Conservation (phyloP, 2,888 invertebrate species). For the Trilocha varians region DNA sequence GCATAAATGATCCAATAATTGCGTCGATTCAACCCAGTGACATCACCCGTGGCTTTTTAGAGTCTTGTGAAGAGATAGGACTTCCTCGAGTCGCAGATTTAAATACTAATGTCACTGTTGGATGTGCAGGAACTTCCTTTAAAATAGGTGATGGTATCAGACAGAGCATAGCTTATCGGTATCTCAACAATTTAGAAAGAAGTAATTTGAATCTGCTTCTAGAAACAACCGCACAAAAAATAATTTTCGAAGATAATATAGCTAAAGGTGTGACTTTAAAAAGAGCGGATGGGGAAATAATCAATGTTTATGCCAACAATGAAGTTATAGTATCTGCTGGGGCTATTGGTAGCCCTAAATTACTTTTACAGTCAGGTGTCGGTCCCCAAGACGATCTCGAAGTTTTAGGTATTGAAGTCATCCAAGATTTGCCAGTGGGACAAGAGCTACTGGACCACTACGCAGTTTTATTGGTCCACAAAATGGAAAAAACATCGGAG, state of each 20-base stretch:
- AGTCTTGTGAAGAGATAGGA: conserved; percentile 54
- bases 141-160: conserved; percentile 53
- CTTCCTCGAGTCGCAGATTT: conserved; percentile 19
- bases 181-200: conserved; percentile 33
- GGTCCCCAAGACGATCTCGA: conserved; percentile 16
- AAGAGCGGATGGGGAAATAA: not conserved
- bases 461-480: not conserved
- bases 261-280: conserved; percentile 36
- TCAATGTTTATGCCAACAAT: not conserved
- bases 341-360: not conserved
- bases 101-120: conserved; percentile 24
- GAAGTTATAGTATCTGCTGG: not conserved
- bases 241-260: conserved; percentile 52
- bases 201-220: conserved; percentile 45
- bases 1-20: conserved; percentile 43
- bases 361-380: conserved; percentile 14
- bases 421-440: conserved; percentile 23
- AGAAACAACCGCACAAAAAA: conserved; percentile 49
- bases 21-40: conserved; percentile 28
- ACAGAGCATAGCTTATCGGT: conserved; percentile 63
- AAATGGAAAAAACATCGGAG: not conserved
- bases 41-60: conserved; percentile 22
- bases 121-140: conserved; percentile 52
- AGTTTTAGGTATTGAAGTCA: conserved; percentile 13
- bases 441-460: conserved; percentile 18